These are phyloP conservation scores for Diglossa cyanea DNA, from an alignment of 2,797 vertebrate genomes.

Conservation along the genomic window DNA sequence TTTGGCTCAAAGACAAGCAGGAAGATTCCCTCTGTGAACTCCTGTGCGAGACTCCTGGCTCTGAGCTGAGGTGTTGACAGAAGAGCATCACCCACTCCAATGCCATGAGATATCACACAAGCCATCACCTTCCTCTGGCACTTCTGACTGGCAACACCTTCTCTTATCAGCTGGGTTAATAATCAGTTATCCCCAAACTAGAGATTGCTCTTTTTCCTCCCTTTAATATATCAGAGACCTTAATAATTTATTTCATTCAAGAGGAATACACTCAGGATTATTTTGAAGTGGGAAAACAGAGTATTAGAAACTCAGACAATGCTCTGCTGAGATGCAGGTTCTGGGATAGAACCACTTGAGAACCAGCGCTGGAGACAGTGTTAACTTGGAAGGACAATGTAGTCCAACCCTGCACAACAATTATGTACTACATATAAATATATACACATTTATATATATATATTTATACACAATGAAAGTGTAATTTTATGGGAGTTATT, in stretches of 20 bases:
- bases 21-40: not conserved
- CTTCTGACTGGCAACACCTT: not conserved
- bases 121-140: not conserved
- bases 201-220: rapidly evolving
- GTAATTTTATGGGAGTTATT: not conserved
- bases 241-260: not conserved
- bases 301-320: not conserved
- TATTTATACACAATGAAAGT: not conserved
- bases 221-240: not conserved
- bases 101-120: not conserved
- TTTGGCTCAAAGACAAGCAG: not conserved
- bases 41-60: not conserved
- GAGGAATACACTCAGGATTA: not conserved
- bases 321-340: not conserved
- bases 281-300: not conserved
- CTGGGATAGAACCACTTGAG: not conserved
- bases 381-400: not conserved
- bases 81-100: not conserved
- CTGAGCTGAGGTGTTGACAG: not conserved
- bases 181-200: not conserved
- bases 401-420: not conserved
- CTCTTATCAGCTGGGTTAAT: not conserved
- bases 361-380: not conserved
- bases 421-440: not conserved
- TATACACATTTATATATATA: too few relatives aligned